These are phyloP conservation scores for Ceriagrion tenellum DNA, from an alignment of 2,888 invertebrate species.

Conservation along the genomic window DNA sequence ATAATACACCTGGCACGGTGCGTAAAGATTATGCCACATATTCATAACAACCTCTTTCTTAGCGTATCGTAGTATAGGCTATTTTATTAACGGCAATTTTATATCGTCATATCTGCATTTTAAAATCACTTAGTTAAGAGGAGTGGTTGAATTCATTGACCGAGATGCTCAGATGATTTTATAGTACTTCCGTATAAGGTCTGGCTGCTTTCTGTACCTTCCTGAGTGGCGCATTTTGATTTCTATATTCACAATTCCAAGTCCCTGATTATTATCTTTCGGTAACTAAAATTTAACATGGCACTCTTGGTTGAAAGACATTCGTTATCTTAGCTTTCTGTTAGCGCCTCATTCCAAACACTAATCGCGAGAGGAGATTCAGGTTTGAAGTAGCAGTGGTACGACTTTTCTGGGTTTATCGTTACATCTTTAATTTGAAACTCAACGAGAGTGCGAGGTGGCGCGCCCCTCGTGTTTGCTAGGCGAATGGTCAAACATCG, in stretches of 20 bases:
- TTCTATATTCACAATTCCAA: neutral
- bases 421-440: slow-evolving; percentile 16
- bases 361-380: slow-evolving; percentile 25
- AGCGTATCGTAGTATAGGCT: no score
- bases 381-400: slow-evolving; percentile 25
- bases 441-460: slow-evolving; percentile 28
- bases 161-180: no score
- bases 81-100: no score
- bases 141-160: no score
- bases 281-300: neutral
- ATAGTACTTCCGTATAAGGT: neutral
- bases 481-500: slow-evolving; percentile 22
- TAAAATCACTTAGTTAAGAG: no score
- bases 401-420: slow-evolving; percentile 6
- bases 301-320: neutral
- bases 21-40: no score
- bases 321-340: slow-evolving; percentile 4
- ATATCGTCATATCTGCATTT: no score
- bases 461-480: neutral
- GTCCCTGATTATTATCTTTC: neutral
- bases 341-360: slow-evolving; percentile 3
- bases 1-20: no score
- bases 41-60: no score
- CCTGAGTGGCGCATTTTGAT: neutral
- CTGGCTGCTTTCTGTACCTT: neutral